Percentiles rank a stretch among this genome's conserved stretches.
Conservation (phyloP, 2,797 vertebrate genomes). For the Bovichtus diacanthus region DNA sequence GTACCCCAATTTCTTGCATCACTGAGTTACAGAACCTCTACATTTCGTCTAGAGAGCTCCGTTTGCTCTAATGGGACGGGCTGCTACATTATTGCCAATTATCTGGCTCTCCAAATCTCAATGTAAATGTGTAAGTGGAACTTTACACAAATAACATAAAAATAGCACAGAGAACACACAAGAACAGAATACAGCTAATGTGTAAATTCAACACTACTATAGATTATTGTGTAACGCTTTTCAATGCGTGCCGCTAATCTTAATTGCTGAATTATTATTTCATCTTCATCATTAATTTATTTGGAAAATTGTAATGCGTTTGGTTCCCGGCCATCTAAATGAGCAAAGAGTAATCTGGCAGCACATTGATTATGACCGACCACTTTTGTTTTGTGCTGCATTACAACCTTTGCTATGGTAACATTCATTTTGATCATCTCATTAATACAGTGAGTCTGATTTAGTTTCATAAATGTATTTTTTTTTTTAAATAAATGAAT, state of each 20-base stretch:
- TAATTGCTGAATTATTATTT: slow-evolving; percentile 4
- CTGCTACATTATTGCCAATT: neutral
- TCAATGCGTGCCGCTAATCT: neutral
- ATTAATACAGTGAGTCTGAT: neutral
- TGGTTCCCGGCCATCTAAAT: slow-evolving; percentile 9
- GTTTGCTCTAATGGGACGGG: neutral
- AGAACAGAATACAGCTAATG: too few relatives aligned
- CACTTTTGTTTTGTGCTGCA: slow-evolving; percentile 9
- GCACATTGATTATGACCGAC: slow-evolving; percentile 8
- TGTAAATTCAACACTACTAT: neutral
- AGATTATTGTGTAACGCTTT: neutral
- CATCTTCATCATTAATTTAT: slow-evolving; percentile 13
- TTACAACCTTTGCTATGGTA: neutral
- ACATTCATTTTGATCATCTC: neutral
- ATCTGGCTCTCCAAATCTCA: neutral
- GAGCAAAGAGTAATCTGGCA: slow-evolving; percentile 26
- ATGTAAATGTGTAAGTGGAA: too few relatives aligned
- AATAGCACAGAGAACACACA: too few relatives aligned
- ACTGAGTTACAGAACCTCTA: neutral
- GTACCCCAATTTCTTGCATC: slow-evolving; percentile 13
- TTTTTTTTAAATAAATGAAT: too few relatives aligned
- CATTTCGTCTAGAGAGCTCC: too few relatives aligned
- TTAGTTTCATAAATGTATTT: too few relatives aligned
- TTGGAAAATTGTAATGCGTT: slow-evolving; percentile 28
- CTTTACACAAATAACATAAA: too few relatives aligned